These are phyloP conservation scores for Ailurus styani DNA, from an alignment of 2,113 vertebrate genomes.

Conservation along the genomic window DNA sequence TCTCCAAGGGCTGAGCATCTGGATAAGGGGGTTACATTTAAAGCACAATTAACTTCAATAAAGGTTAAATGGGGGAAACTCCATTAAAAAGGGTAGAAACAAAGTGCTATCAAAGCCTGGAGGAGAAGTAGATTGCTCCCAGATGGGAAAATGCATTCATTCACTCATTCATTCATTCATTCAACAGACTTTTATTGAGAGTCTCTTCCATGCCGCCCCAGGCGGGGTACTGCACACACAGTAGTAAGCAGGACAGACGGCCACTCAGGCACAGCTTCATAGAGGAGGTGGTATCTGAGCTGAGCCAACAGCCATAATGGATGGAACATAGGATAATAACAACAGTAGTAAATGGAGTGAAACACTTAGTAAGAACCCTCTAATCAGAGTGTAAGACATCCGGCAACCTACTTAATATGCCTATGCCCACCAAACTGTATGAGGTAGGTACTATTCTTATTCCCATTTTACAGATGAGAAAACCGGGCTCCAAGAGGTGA, in stretches of 20 bases:
- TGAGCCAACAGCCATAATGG: not conserved
- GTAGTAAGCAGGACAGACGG: not conserved
- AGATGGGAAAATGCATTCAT: not conserved
- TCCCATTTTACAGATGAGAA: constrained; percentile 12
- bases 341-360: not conserved
- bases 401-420: not conserved
- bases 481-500: not conserved
- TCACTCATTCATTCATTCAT: not conserved
- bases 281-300: not conserved
- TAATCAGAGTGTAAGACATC: not conserved
- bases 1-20: constrained; percentile 23
- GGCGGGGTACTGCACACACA: not conserved
- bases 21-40: constrained; percentile 34
- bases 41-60: constrained; percentile 39
- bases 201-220: not conserved
- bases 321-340: not conserved
- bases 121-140: not conserved
- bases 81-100: not conserved
- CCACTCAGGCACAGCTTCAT: not conserved
- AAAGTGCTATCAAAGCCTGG: not conserved
- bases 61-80: constrained; percentile 33
- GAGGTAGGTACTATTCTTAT: not conserved
- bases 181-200: not conserved
- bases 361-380: not conserved
- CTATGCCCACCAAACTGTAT: not conserved